phyloP scores from a whole-genome alignment of 2,797 vertebrate genomes.

The Sarcophilus harrisii region DNA sequence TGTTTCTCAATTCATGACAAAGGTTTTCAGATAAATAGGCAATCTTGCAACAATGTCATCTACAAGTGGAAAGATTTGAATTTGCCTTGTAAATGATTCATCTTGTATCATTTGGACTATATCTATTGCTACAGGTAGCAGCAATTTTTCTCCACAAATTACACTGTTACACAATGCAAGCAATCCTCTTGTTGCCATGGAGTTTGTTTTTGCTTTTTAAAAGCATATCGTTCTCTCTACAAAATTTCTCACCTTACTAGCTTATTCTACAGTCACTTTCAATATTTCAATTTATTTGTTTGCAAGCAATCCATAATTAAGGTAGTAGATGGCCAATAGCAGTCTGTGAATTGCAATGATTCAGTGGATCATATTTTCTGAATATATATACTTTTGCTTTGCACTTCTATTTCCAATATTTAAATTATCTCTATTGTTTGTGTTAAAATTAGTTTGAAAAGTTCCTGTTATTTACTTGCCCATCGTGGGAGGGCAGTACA shows the following conservation, averaged over 20 bases:
- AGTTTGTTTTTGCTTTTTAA: neutral
- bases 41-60: neutral
- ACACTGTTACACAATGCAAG: neutral
- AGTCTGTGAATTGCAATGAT: neutral
- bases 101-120: neutral
- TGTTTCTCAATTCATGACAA: neutral
- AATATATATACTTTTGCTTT: neutral
- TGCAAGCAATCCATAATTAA: neutral
- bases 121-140: neutral
- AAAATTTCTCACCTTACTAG: neutral
- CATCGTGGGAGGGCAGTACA: neutral
- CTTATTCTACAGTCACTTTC: neutral
- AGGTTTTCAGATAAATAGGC: neutral
- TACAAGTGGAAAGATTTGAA: neutral
- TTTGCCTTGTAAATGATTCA: neutral
- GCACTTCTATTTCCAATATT: neutral
- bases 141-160: neutral
- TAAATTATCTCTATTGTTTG: neutral
- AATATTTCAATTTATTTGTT: neutral
- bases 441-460: neutral
- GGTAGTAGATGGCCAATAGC: neutral
- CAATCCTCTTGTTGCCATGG: neutral
- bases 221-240: neutral
- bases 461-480: neutral
- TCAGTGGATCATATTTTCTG: neutral